phyloP scores from a whole-genome alignment of 1,140 invertebrate species.

The Argopecten irradians region DNA sequence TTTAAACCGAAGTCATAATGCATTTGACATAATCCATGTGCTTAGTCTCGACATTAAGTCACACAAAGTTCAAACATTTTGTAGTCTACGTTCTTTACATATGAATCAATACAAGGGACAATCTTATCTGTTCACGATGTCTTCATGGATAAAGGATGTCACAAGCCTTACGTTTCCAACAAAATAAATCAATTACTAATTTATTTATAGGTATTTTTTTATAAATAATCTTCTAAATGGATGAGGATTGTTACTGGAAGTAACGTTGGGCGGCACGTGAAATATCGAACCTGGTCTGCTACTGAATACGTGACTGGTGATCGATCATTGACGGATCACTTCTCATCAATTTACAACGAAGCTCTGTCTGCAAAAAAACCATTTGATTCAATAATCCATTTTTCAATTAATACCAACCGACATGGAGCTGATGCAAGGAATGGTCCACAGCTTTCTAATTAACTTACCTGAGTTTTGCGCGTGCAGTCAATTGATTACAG shows the following conservation, averaged over 20 bases:
- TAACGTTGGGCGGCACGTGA: not conserved
- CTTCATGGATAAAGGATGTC: not conserved
- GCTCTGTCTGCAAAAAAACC: not conserved
- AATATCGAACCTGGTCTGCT: not conserved
- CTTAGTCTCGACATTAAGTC: no score
- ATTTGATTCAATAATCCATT: not conserved
- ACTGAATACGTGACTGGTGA: not conserved
- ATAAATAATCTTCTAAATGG: not conserved
- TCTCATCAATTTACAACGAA: not conserved
- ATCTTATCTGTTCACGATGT: not conserved
- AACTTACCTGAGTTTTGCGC: not conserved
- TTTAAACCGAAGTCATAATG: no score
- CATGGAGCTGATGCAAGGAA: not conserved
- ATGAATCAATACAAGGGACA: no score
- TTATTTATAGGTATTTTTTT: slow-evolving; percentile 14
- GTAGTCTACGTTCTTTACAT: no score
- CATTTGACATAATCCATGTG: no score
- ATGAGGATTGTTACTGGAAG: not conserved
- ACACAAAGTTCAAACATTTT: no score
- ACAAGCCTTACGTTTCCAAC: not conserved
- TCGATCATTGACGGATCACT: not conserved
- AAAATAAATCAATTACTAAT: not conserved
- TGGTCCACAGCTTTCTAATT: not conserved
- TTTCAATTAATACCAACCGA: not conserved
- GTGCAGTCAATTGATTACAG: not conserved